Evolutionary conservation across 2,797 vertebrate genomes (phyloP), one percentile per base, ranked within the genome.

Genomic region (Acropternis orthonyx): DNA sequence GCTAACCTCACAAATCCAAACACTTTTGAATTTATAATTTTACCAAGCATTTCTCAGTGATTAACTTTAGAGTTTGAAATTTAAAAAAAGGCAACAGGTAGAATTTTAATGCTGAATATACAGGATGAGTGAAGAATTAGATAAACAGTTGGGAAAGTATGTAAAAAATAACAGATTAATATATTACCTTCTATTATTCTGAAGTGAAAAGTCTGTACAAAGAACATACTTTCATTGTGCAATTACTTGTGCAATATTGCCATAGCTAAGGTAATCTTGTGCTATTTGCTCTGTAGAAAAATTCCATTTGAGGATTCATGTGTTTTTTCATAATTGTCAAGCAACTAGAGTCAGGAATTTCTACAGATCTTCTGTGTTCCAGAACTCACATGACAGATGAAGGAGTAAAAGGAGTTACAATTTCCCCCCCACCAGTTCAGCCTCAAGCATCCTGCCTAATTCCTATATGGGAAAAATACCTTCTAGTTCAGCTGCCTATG

Each of bases 211-310:
- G 67, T 79, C 85, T 87, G 46, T 73, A 89, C 48, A 88, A 90
- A 90, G 82, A 94, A 93, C 18, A 44, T 78, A 54, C 76, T 84
- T 88, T 55, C 36, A 88, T 92, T 94, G 80, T 86, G 95, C 93
- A 97, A 95, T 76, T 93, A 92, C 51, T 92, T 95, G 44, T 92
- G 90, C 90, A 95, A 94, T 86, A 92, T 32, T 78, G 83, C 85
- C 88, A 75, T 15, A 90, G 59, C 52, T 84, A 94, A 82, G 34
- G 69, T 66, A 78, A 90, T 87, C 71, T 81, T 19, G 1, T 56
- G 6, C 41, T 88, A 49, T 92, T 93, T 94, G 86, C 48, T 69
- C 77, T 87, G 44, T 5, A 90, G 48, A 91, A 90, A 90, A 89
- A 84, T 88, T 91, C 52, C 55, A 79, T 91, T 88, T 82, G 52